These are phyloP conservation scores for Aldabrachelys gigantea DNA, from an alignment of 2,113 vertebrate species.

Conservation along the genomic window DNA sequence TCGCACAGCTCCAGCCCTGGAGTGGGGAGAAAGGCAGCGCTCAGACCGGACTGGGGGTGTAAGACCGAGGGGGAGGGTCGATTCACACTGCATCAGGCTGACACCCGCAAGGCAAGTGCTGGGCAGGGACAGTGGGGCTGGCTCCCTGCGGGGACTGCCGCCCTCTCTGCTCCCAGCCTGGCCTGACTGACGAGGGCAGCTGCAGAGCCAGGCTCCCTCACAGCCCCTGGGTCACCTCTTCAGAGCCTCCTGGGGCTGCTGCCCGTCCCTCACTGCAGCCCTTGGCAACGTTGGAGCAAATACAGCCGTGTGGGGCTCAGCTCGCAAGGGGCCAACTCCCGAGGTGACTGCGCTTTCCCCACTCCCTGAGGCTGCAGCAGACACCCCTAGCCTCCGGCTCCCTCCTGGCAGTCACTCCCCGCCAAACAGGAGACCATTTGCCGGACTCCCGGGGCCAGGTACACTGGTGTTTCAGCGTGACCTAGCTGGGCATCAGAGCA, in stretches of 20 bases:
- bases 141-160: neutral
- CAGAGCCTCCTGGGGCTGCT: neutral
- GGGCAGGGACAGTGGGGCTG: neutral
- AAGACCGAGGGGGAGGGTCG: too few relatives aligned
- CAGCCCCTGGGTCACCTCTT: too few relatives aligned
- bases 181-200: neutral
- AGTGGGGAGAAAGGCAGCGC: fast-evolving
- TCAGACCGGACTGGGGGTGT: fast-evolving
- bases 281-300: neutral
- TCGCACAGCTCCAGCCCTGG: constrained; percentile 91
- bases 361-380: too few relatives aligned
- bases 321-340: neutral
- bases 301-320: neutral
- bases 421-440: neutral
- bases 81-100: too few relatives aligned
- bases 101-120: too few relatives aligned
- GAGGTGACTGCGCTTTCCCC: neutral
- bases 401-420: too few relatives aligned
- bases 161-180: neutral
- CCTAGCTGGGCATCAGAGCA: neutral
- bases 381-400: neutral
- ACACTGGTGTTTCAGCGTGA: neutral
- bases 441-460: neutral
- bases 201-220: neutral
- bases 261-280: neutral